Conservation (phyloP, 2,888 invertebrate genomes). For the Hipparchia semele region DNA sequence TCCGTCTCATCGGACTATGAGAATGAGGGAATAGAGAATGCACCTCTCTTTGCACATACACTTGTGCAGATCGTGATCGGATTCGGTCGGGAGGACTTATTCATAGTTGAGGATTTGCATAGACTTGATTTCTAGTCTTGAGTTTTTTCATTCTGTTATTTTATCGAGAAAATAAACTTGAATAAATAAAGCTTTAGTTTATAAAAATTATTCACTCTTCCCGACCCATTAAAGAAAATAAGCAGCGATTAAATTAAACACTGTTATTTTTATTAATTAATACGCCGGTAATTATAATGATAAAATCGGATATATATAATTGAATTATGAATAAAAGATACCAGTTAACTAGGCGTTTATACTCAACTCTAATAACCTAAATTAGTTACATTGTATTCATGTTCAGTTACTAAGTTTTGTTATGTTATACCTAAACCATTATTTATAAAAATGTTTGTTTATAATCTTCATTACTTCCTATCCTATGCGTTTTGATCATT, state of each 20-base stretch:
- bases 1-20: no score
- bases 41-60: no score
- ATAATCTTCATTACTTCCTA: no score
- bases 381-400: neutral
- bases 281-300: neutral
- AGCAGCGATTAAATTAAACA: conserved; percentile 5
- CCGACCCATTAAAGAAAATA: neutral
- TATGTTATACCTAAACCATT: no score
- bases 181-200: neutral
- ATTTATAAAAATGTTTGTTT: no score
- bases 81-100: no score
- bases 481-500: neutral
- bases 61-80: no score
- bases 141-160: neutral
- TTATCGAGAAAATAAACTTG: neutral
- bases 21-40: no score
- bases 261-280: conserved; percentile 6
- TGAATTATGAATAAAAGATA: neutral
- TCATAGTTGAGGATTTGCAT: no score
- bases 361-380: neutral
- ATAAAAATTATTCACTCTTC: neutral
- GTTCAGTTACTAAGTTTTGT: no score
- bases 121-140: no score
- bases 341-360: neutral
- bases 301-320: conserved; percentile 9